Base-by-base conservation (phyloP, 1,140 invertebrate species). In the Saccostrea echinata region DNA sequence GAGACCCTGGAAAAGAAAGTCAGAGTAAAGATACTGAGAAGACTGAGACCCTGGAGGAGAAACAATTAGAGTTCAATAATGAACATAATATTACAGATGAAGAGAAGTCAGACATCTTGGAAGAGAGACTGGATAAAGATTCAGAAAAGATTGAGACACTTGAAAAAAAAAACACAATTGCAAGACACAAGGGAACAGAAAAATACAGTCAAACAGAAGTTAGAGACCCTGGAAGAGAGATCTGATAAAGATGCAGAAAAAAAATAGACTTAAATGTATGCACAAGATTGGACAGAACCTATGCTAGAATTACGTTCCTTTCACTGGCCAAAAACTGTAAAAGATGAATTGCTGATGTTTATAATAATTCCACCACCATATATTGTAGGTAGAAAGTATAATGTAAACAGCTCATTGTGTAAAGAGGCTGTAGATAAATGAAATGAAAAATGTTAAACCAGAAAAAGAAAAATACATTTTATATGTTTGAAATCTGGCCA, bases 311-410 rank as follows among this genome's bases (percentile, higher is more conserved):
- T 85, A 68, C 85, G 84, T 55, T 76, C 24, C 12, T 90, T 90
- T 51, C 88, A 82, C 71, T 87, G 86, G 89, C 89, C 86, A 9
- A 87, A 76, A 57, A 21, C 57, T 83, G 81, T 85, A 27, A 80
- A 87, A 84, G 86, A 88, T 27, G 53, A n/a, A 13, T n/a, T 87
- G 86, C 33, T 87, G 85, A 82, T 57, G 13, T 57, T 57, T 8
- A 0, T 3, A 57, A 13, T 57, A 57, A 57, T 57, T 57, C 55
- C 55, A 57, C 55, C 55, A 57, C 55, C 13, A 57, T 12, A 57
- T 57, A 8, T 57, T 57, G 55, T 57, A 3, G 55, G 55, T 13
- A 57, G 55, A 57, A 57, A 21, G 13, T 57, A 18, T 57, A 13
- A 57, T 57, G 13, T 57, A 57, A 12, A 57, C 3, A 57, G 13